phyloP scores from a whole-genome alignment of 2,113 vertebrate genomes.

The Scomber colias region DNA sequence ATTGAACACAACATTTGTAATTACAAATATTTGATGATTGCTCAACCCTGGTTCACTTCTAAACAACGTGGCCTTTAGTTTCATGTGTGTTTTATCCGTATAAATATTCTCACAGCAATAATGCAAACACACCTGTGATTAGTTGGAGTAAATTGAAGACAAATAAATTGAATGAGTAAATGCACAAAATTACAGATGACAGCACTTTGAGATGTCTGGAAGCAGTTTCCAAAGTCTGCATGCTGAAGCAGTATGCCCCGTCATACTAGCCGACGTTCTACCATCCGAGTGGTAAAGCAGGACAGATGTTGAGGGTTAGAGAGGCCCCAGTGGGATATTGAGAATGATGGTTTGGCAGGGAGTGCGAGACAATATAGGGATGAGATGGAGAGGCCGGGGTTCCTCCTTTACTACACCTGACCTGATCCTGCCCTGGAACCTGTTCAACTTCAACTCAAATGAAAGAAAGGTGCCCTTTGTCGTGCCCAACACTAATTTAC shows the following conservation, averaged over 20 bases:
- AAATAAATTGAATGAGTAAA: constrained; percentile 75
- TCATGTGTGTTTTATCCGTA: constrained; percentile 7
- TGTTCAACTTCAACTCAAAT: constrained; percentile 57
- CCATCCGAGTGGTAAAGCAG: constrained; percentile 71
- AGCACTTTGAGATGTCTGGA: constrained; percentile 75
- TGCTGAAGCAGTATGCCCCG: constrained; percentile 51
- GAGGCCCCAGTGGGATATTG: constrained; percentile 72
- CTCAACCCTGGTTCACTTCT: not conserved
- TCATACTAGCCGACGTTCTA: constrained; percentile 57
- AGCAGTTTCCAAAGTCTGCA: constrained; percentile 67
- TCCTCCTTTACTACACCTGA: constrained; percentile 70
- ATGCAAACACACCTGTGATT: constrained; percentile 76
- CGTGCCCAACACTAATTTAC: constrained; percentile 38
- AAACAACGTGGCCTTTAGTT: constrained; percentile 6
- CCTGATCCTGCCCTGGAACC: constrained; percentile 56
- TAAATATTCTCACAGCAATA: constrained; percentile 42
- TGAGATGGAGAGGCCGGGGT: constrained; percentile 44
- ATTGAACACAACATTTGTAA: constrained; percentile 18
- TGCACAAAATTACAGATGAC: constrained; percentile 70
- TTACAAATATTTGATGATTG: constrained; percentile 17
- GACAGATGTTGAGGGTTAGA: constrained; percentile 81
- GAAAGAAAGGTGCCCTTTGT: constrained; percentile 58
- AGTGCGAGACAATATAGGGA: constrained; percentile 62
- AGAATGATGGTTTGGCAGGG: constrained; percentile 72
- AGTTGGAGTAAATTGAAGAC: constrained; percentile 71